Conservation (phyloP, 2,888 invertebrate species). For the Phaonia tiefii region DNA sequence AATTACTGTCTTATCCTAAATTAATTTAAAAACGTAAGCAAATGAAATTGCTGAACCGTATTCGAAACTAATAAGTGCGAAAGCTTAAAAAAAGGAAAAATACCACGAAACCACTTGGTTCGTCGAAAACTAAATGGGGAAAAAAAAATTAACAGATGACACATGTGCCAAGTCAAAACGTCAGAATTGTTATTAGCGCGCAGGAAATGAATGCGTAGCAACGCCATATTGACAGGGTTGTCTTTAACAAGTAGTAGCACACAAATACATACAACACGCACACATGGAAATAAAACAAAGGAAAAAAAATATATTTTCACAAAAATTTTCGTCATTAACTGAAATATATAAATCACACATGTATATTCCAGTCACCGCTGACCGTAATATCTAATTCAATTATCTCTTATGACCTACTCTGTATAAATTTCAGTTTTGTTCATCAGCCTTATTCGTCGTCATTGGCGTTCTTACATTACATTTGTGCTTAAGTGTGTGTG, state of each 20-base stretch:
- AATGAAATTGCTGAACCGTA: slow-evolving; percentile 27
- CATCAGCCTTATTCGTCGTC: not conserved
- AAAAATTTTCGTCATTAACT: not conserved
- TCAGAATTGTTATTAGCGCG: slow-evolving; percentile 31
- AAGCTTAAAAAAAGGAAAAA: slow-evolving; percentile 27
- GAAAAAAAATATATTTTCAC: not conserved
- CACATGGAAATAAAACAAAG: slow-evolving; percentile 18
- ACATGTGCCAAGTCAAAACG: slow-evolving; percentile 38
- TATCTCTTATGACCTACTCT: too few species aligned
- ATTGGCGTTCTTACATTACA: not conserved
- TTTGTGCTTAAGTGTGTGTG: not conserved
- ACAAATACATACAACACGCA: not conserved
- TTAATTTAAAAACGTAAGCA: slow-evolving; percentile 49
- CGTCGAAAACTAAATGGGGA: slow-evolving; percentile 74
- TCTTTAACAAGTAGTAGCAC: slow-evolving; percentile 29
- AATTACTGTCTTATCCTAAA: slow-evolving; percentile 67
- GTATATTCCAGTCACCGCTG: too few species aligned
- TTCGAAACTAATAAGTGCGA: slow-evolving; percentile 33
- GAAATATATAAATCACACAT: too few species aligned
- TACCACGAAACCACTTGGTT: slow-evolving; percentile 73
- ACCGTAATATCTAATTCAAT: too few species aligned
- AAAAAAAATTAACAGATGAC: slow-evolving; percentile 58
- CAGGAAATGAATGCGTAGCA: slow-evolving; percentile 60
- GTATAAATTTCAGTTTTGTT: not conserved
- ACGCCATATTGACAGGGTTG: slow-evolving; percentile 66